Evolutionary conservation across 2,113 vertebrate genomes (phyloP).

Genomic region (Limnothrissa miodon): DNA sequence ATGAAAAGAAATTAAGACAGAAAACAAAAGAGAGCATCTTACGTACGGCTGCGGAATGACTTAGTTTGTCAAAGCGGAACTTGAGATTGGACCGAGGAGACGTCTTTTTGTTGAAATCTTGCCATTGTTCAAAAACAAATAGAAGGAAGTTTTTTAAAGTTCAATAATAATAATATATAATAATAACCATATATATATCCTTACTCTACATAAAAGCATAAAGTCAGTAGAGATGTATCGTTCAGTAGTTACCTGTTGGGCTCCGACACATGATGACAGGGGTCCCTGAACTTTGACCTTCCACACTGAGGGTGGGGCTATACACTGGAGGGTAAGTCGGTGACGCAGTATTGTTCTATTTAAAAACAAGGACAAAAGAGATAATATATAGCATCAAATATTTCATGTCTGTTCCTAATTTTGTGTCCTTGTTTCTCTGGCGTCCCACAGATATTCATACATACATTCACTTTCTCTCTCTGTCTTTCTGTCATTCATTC

Average conservation of each 20-base stretch:
- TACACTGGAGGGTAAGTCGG: conserved; percentile 75
- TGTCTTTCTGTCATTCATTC: not conserved
- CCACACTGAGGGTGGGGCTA: conserved; percentile 64
- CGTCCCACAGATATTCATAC: not conserved
- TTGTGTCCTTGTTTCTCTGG: not conserved
- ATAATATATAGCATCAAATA: not conserved
- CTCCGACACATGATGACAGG: conserved; percentile 86
- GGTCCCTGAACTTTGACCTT: conserved; percentile 74
- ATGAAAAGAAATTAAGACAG: not conserved
- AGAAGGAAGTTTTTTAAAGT: not conserved
- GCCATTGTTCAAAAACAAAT: not conserved
- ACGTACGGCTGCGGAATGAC: conserved; percentile 79
- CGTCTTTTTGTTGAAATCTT: conserved; percentile 86
- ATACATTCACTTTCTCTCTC: not conserved
- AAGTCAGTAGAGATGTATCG: not conserved
- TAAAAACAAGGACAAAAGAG: not conserved
- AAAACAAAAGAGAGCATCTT: not conserved
- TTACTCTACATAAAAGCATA: too few relatives aligned
- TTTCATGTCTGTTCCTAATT: not conserved
- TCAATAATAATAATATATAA: not conserved
- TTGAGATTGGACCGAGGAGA: conserved; percentile 91
- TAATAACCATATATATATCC: not conserved
- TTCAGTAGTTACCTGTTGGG: conserved; percentile 80
- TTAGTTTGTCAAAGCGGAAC: conserved; percentile 92
- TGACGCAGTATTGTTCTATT: conserved; percentile 74